A percentile compares a stretch with the other conserved stretches of the same genome.
Conservation (phyloP, 2,797 vertebrate species). For the Helicolenus hilgendorfi region DNA sequence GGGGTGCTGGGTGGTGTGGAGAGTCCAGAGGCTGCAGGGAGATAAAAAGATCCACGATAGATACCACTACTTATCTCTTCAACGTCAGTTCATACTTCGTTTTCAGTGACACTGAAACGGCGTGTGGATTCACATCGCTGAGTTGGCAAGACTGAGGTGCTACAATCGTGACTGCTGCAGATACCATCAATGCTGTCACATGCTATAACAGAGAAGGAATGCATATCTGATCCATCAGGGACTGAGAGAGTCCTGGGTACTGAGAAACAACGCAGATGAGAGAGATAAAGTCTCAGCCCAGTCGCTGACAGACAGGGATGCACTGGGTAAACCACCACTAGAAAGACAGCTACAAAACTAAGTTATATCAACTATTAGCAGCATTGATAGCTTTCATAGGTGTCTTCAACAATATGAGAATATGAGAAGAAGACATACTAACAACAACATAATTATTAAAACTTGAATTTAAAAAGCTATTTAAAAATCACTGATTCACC, state of each 20-base stretch:
- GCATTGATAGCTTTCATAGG: neutral
- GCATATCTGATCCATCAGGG: constrained; percentile 52
- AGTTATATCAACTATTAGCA: neutral
- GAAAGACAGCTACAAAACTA: neutral
- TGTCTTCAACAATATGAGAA: neutral
- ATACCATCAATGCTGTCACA: constrained; percentile 42
- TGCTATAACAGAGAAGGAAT: constrained; percentile 52
- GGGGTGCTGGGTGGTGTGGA: constrained; percentile 95
- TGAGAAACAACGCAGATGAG: constrained; percentile 35
- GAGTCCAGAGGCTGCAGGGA: constrained; percentile 92
- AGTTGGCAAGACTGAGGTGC: neutral
- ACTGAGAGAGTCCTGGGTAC: constrained; percentile 1
- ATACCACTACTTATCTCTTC: constrained; percentile 14
- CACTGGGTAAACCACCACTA: neutral
- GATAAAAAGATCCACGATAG: constrained; percentile 9
- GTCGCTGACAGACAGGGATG: constrained; percentile 17
- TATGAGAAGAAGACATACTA: no score
- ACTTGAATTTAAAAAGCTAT: neutral
- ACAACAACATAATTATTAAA: neutral
- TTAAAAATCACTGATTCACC: neutral
- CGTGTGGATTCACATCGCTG: neutral
- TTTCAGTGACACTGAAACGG: constrained; percentile 1
- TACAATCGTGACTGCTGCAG: constrained; percentile 15
- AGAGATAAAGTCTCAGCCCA: constrained; percentile 5
- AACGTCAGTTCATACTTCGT: neutral